Conservation (phyloP, 2,888 invertebrate genomes). For the Noctua fimbriata region DNA sequence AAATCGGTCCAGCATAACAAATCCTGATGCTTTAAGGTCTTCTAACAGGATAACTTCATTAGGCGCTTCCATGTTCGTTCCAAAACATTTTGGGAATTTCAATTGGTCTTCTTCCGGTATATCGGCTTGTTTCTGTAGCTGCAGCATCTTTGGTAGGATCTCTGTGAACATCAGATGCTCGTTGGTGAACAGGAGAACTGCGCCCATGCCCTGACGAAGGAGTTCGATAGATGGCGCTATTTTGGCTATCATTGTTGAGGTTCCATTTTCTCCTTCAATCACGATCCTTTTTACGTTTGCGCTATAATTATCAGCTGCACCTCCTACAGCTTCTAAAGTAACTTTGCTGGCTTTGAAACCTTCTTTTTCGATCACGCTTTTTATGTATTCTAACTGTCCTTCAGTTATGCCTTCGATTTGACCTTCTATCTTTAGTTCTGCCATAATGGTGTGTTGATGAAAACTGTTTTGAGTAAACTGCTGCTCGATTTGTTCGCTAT, state of each 20-base stretch:
- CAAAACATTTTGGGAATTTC: conserved; percentile 73
- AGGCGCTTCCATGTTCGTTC: conserved; percentile 64
- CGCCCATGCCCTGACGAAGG: conserved; percentile 59
- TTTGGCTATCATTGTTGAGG: conserved; percentile 74
- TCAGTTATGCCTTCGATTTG: conserved; percentile 64
- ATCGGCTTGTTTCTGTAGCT: conserved; percentile 71
- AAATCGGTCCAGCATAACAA: conserved; percentile 73
- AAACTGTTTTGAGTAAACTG: not conserved
- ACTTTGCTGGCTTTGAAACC: conserved; percentile 70
- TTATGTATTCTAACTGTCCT: conserved; percentile 71
- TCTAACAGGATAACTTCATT: conserved; percentile 77
- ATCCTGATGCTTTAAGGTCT: conserved; percentile 72
- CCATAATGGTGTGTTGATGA: conserved; percentile 54
- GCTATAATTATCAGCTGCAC: conserved; percentile 72
- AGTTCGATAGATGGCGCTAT: conserved; percentile 70
- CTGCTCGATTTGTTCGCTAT: not conserved
- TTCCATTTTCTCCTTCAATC: conserved; percentile 65
- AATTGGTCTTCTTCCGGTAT: conserved; percentile 70
- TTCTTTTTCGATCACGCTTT: conserved; percentile 68
- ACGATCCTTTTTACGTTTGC: conserved; percentile 69
- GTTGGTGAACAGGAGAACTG: conserved; percentile 67
- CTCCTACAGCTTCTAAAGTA: conserved; percentile 67
- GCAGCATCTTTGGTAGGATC: conserved; percentile 71
- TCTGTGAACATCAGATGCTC: conserved; percentile 74
- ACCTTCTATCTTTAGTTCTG: conserved; percentile 68